A percentile compares a stretch with the other conserved stretches of the same genome.
These are phyloP conservation scores for Pollenia labialis DNA, from an alignment of 2,888 invertebrate genomes.

Conservation along the genomic window DNA sequence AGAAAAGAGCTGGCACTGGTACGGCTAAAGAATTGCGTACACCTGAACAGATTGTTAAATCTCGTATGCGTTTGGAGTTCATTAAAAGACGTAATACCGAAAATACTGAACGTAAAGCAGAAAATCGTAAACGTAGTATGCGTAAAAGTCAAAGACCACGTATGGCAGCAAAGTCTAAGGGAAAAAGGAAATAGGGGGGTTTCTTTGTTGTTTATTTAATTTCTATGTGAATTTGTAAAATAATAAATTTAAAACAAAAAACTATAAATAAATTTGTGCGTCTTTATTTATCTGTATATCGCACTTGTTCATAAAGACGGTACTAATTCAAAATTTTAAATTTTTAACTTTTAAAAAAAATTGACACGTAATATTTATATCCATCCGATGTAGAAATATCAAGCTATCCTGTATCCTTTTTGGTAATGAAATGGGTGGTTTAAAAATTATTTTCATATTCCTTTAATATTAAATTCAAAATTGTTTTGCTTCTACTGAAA, in stretches of 20 bases:
- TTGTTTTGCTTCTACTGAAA: no score
- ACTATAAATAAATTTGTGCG: slow-evolving; percentile 18
- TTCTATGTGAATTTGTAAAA: slow-evolving; percentile 45
- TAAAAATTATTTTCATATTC: no score
- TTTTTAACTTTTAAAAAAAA: no score
- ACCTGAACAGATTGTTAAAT: slow-evolving; percentile 92
- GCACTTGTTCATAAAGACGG: no score
- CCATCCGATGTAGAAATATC: no score
- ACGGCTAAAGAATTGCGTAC: slow-evolving; percentile 87
- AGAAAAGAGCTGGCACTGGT: slow-evolving; percentile 84
- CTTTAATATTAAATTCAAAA: no score
- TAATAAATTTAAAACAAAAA: slow-evolving; percentile 20
- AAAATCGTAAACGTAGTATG: slow-evolving; percentile 83
- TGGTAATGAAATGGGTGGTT: no score
- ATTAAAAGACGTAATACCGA: slow-evolving; percentile 87
- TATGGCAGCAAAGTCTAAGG: slow-evolving; percentile 59
- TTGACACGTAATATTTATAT: no score
- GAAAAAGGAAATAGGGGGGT: slow-evolving; percentile 58
- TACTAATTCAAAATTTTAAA: no score
- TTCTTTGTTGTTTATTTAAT: not conserved
- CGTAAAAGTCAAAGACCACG: slow-evolving; percentile 79
- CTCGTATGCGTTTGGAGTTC: slow-evolving; percentile 86
- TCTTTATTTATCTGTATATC: not conserved
- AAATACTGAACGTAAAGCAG: slow-evolving; percentile 83
- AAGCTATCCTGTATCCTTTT: no score